A percentile compares a stretch with the other conserved stretches of the same genome.
Conservation (phyloP, 2,888 invertebrate genomes). For the Drosophila percnosoma region DNA sequence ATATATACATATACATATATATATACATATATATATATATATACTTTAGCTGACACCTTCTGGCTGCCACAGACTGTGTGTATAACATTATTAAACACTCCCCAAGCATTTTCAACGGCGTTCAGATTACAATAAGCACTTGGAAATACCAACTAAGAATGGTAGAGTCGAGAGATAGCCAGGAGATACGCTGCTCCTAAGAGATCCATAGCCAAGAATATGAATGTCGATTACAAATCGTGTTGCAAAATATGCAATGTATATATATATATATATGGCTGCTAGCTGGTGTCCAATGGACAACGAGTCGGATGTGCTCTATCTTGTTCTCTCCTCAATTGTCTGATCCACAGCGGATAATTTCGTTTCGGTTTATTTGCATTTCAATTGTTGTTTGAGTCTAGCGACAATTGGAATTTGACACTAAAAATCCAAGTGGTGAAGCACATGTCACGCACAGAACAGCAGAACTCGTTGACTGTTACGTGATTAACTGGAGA, state of each 20-base stretch:
- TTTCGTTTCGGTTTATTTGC: no score
- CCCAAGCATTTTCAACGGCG: background rate
- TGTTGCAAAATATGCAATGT: background rate
- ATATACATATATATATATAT: background rate
- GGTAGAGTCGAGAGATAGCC: background rate
- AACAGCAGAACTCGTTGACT: conserved; percentile 27
- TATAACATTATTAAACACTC: background rate
- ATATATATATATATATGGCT: background rate
- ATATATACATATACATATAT: no score
- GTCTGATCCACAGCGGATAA: no score
- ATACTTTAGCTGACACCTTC: background rate
- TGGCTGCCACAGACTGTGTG: background rate
- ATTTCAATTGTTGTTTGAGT: conserved; percentile 29
- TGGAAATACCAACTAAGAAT: background rate
- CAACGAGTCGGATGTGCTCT: background rate
- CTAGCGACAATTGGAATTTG: conserved; percentile 35
- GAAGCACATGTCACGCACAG: conserved; percentile 70
- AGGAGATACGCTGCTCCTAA: background rate
- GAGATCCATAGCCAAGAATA: background rate
- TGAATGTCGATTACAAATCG: background rate
- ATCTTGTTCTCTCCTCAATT: background rate
- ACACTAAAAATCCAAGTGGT: conserved; percentile 35
- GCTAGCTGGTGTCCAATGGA: background rate
- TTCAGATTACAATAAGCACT: background rate
- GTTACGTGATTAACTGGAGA: conserved; percentile 56